These are phyloP conservation scores for Cheilosia pagana DNA, from an alignment of 2,888 invertebrate species.

Conservation along the genomic window DNA sequence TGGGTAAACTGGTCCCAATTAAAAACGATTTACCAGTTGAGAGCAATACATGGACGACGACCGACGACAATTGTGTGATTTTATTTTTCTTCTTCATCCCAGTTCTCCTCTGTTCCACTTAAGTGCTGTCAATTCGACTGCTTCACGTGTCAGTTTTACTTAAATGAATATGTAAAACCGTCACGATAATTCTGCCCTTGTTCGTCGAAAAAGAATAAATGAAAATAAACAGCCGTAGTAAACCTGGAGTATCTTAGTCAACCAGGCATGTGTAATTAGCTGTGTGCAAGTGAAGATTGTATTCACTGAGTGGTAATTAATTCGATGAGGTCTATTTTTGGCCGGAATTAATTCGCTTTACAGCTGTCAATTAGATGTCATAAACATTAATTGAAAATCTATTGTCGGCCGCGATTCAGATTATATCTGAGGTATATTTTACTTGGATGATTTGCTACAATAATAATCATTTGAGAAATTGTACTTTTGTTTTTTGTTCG, in stretches of 20 bases:
- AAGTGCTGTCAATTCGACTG: conserved; percentile 57
- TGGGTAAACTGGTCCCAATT: conserved; percentile 65
- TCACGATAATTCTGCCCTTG: conserved; percentile 50
- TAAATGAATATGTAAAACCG: conserved; percentile 58
- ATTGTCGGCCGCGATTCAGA: conserved; percentile 37
- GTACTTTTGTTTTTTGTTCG: neutral
- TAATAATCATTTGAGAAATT: too few species aligned
- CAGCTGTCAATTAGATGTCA: conserved; percentile 71
- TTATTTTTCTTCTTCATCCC: conserved; percentile 32
- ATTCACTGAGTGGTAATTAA: conserved; percentile 68
- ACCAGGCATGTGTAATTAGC: conserved; percentile 65
- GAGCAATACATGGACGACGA: conserved; percentile 49
- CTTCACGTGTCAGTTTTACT: conserved; percentile 71
- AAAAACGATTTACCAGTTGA: conserved; percentile 65
- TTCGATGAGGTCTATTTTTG: conserved; percentile 64
- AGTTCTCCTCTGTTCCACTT: conserved; percentile 36
- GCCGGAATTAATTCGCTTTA: conserved; percentile 39
- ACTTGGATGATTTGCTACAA: conserved; percentile 15
- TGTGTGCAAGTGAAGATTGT: conserved; percentile 64
- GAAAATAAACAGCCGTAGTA: conserved; percentile 33
- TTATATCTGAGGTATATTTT: conserved; percentile 5
- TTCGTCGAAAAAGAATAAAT: conserved; percentile 25
- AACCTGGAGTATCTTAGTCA: conserved; percentile 51
- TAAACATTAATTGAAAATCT: conserved; percentile 56
- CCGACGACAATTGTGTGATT: conserved; percentile 61